Percentiles rank a stretch among this genome's conserved stretches.
Evolutionary conservation across 92 coral and sea anemone genomes (phyloP).

Genomic region (Epizoanthus rinbou): DNA sequence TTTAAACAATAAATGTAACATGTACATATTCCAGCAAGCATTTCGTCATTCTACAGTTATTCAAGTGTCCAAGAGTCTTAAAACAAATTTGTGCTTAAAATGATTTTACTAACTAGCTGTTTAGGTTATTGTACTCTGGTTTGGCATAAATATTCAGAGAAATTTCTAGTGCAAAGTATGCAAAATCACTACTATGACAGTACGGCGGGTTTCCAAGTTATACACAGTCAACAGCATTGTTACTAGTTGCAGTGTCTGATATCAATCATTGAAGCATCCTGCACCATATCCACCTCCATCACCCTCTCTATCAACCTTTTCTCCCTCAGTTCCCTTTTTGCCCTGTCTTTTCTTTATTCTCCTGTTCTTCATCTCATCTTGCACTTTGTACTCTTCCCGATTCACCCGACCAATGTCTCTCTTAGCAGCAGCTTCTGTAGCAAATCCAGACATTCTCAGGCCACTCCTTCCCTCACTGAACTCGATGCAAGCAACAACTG

Average conservation of each 20-base stretch:
- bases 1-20: neutral
- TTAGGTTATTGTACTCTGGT: neutral
- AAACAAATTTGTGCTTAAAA: neutral
- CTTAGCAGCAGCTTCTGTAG: neutral
- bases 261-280: neutral
- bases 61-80: neutral
- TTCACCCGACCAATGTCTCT: too few species aligned
- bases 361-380: neutral
- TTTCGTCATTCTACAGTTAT: neutral
- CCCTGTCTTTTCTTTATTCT: neutral
- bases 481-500: neutral
- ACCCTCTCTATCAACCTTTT: neutral
- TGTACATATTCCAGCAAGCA: neutral
- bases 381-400: too few species aligned
- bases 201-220: neutral
- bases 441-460: neutral
- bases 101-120: neutral
- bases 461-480: conserved; percentile 8
- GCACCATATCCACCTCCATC: conserved; percentile 1
- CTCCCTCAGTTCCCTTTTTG: neutral
- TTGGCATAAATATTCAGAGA: neutral
- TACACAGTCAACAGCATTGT: neutral
- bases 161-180: neutral
- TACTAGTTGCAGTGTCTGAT: neutral
- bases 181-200: neutral